These are phyloP conservation scores for Parochlus steinenii DNA, from an alignment of 2,888 invertebrate genomes.

Conservation along the genomic window DNA sequence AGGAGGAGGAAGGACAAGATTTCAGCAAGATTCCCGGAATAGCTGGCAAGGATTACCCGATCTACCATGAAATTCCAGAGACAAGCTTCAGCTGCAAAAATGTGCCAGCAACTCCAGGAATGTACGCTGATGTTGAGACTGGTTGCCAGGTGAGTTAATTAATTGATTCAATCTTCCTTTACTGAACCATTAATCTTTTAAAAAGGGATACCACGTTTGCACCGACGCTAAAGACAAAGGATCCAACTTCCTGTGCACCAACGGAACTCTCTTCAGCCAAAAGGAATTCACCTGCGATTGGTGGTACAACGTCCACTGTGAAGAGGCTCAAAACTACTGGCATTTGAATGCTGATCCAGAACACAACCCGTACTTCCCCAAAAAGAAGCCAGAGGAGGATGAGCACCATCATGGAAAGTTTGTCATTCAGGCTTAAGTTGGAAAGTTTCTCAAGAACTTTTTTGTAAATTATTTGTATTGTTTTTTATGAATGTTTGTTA, in stretches of 20 bases:
- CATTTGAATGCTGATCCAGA: slow-evolving; percentile 60
- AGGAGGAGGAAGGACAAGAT: slow-evolving; percentile 52
- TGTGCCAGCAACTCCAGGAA: slow-evolving; percentile 67
- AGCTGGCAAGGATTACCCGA: slow-evolving; percentile 67
- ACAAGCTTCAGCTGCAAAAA: slow-evolving; percentile 64
- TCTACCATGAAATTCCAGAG: slow-evolving; percentile 58
- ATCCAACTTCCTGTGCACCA: slow-evolving; percentile 68
- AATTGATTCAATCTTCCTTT: too few species aligned
- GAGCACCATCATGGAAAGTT: too few species aligned
- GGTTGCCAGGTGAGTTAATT: slow-evolving; percentile 53
- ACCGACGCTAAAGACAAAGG: slow-evolving; percentile 77
- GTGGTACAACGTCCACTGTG: slow-evolving; percentile 84
- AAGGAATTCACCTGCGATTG: slow-evolving; percentile 75
- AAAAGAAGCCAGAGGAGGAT: slow-evolving; percentile 44
- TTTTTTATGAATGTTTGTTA: too few species aligned
- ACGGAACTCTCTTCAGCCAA: slow-evolving; percentile 76
- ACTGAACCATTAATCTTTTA: too few species aligned
- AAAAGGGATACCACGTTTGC: slow-evolving; percentile 78
- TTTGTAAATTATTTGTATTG: too few species aligned
- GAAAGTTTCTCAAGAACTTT: too few species aligned
- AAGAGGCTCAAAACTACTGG: slow-evolving; percentile 53
- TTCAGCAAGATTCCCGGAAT: slow-evolving; percentile 63
- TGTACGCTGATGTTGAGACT: slow-evolving; percentile 82
- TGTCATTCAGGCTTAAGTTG: too few species aligned
- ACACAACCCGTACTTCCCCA: slow-evolving; percentile 65